Conservation (phyloP, 2,797 vertebrate species). For the Cirrhinus molitorella region DNA sequence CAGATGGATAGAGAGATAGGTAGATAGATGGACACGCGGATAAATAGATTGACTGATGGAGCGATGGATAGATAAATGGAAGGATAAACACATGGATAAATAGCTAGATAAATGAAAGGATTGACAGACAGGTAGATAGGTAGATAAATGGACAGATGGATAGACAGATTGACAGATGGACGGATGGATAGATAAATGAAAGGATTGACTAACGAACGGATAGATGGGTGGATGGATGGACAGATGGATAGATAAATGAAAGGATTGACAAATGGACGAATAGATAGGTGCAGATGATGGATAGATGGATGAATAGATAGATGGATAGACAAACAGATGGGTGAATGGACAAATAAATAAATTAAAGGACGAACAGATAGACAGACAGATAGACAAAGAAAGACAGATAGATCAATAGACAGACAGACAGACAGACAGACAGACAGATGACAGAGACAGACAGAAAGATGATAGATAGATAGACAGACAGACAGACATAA, state of each 20-base stretch:
- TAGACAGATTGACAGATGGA: neutral
- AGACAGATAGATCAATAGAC: neutral
- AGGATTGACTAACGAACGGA: no score
- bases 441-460: neutral
- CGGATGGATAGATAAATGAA: rapidly evolving
- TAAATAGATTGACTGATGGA: no score
- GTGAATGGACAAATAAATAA: rapidly evolving
- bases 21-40: rapidly evolving
- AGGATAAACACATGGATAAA: no score
- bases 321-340: neutral
- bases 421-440: no score
- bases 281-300: rapidly evolving
- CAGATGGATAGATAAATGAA: rapidly evolving
- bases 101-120: neutral
- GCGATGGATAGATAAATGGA: rapidly evolving
- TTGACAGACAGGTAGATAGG: neutral
- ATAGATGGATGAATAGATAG: neutral
- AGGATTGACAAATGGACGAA: no score
- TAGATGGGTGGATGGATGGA: no score
- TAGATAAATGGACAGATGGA: neutral
- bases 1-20: rapidly evolving
- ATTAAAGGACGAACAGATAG: rapidly evolving
- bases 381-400: no score
- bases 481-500: no score
- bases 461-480: no score